Base-by-base conservation (phyloP, 2,113 vertebrate genomes). In the Platichthys stellatus region DNA sequence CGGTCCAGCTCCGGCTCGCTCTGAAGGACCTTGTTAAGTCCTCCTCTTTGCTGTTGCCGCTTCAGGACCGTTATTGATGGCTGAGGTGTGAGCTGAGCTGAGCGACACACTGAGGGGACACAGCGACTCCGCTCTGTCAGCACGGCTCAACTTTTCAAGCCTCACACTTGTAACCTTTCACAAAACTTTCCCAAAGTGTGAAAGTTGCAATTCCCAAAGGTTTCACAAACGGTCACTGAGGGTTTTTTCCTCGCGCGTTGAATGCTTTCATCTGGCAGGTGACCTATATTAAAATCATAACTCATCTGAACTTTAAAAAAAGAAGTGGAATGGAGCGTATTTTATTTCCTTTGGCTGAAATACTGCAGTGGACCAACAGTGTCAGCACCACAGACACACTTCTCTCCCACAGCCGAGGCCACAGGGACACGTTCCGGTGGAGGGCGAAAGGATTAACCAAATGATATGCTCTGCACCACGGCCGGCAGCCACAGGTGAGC, bases 401-500 rank as follows among this genome's bases (percentile, higher is more conserved):
- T 62, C 23, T 58, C 76, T 69, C 35, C 23, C 61, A 45, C 28
- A 62, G 45, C 69, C 58, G 53, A 62, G 38, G 64, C 38, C 45
- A 24, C 28, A 60, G 65, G 59, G 40, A 72, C 49, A 53, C n/a
- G 31, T 67, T 57, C 56, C 18, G 9, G 12, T 57, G 53, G 38
- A 65, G 31, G 82, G 63, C 63, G 40, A 38, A 72, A 70, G 73
- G 78, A 86, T 82, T 84, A 67, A 14, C 24, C 23, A 73, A 83
- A 74, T 69, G 58, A 80, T 83, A 67, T 64, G 66, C 60, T 59
- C 66, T 54, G 73, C 63, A 63, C 64, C 82, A 74, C 75, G 78
- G 78, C 65, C 69, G 43, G 65, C 75, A 63, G 75, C 74, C 69
- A 81, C 78, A 81, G 81, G 84, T 82, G 72, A 54, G 59, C 66